Base-by-base conservation (phyloP, 1,140 invertebrate genomes). In the Apis florea region DNA sequence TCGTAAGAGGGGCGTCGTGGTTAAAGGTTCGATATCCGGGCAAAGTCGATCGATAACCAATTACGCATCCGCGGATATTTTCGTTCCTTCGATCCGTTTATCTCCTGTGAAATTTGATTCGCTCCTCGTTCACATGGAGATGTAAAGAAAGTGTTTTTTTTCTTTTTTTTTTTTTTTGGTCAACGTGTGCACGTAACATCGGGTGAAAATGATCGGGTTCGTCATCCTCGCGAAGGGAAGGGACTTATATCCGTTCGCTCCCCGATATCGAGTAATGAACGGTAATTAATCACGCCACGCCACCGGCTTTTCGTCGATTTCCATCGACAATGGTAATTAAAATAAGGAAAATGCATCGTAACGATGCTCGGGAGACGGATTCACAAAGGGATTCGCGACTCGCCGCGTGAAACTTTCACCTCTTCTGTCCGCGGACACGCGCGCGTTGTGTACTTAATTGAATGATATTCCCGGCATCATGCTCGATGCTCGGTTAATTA, bases 401-500 rank as follows among this genome's bases (percentile, higher is more conserved):
- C 49, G 31, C 24, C 24, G 40, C 12, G 31, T 40, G 19, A 53
- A 72, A 87, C 84, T 88, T 88, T 86, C 84, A 83, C 84, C 73
- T 58, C 40, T 66, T 77, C 75, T 74, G 73, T 68, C 79, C 77
- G n/a, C n/a, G n/a, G 75, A 87, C 79, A 88, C 71, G 78, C 68
- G 51, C 64, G 81, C 61, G 54, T 26, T 47, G 51, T 40, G 78
- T 56, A 74, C 76, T 83, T 88, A 90, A 90, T 89, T 89, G 86
- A 87, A 79, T 80, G 76, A 88, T 40, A 40, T 84, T 88, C 83
- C 89, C 86, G 86, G 88, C 81, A 89, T 89, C 79, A 88, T 88
- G 88, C 86, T 88, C 77, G 83, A 85, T 24, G 59, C 61, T 53
- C 51, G 51, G 13, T 82, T 66, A 64, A 77, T 89, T 89, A 91